Percentiles rank a stretch among this genome's conserved stretches.
Evolutionary conservation across 2,797 vertebrate genomes (phyloP).

Genomic region (Rhinella marina): DNA sequence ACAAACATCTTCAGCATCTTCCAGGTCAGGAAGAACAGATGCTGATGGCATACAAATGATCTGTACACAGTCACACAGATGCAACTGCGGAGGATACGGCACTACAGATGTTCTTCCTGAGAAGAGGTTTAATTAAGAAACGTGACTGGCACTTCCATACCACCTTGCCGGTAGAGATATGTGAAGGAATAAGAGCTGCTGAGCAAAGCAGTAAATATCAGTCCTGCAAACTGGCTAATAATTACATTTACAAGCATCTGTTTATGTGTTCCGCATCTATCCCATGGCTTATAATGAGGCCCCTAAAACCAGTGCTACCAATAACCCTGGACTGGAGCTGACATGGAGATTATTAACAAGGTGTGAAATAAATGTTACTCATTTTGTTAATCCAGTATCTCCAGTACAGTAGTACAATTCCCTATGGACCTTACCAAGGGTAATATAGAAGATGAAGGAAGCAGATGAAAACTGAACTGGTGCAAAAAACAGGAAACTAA

Average conservation of each 20-base stretch:
- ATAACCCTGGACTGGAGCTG: neutral
- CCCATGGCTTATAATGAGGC: neutral
- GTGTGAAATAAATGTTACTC: neutral
- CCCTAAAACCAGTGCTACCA: neutral
- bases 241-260: slow-evolving; percentile 53
- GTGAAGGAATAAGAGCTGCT: slow-evolving; percentile 51
- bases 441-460: neutral
- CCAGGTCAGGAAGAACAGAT: slow-evolving; percentile 18
- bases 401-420: neutral
- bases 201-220: slow-evolving; percentile 60
- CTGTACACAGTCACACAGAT: slow-evolving; percentile 65
- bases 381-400: neutral
- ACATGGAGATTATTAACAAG: neutral
- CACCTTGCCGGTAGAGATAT: slow-evolving; percentile 65
- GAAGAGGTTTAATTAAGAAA: slow-evolving; percentile 72
- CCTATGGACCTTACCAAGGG: neutral
- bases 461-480: neutral
- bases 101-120: slow-evolving; percentile 71
- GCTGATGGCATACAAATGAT: slow-evolving; percentile 68
- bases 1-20: neutral
- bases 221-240: slow-evolving; percentile 28
- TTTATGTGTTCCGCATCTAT: slow-evolving; percentile 5
- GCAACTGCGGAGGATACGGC: slow-evolving; percentile 61
- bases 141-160: slow-evolving; percentile 67
- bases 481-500: neutral